These are phyloP conservation scores for Adrianichthys oophorus DNA, from an alignment of 2,797 vertebrate genomes.

Conservation along the genomic window DNA sequence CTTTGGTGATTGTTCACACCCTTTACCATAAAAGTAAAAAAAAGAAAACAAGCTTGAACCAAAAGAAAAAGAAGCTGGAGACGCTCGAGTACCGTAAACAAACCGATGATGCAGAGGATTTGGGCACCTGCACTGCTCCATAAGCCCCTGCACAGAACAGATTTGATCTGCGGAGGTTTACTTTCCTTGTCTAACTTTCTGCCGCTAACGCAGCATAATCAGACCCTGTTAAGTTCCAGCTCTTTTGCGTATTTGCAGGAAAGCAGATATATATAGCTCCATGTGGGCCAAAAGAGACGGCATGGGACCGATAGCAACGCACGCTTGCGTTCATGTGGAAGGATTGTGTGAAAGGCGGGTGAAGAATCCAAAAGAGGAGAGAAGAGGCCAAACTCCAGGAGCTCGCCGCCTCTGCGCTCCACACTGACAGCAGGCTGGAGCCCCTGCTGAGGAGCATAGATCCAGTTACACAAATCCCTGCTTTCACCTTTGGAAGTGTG, in stretches of 20 bases:
- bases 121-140: slow-evolving; percentile 22
- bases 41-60: slow-evolving; percentile 28
- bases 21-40: slow-evolving; percentile 2
- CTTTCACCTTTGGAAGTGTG: slow-evolving; percentile 32
- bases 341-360: slow-evolving; percentile 10
- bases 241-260: slow-evolving; percentile 66
- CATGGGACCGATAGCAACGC: slow-evolving; percentile 20
- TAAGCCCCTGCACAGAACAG: slow-evolving; percentile 43
- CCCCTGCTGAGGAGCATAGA: slow-evolving; percentile 43
- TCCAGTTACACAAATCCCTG: slow-evolving; percentile 55
- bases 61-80: slow-evolving; percentile 3
- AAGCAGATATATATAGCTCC: slow-evolving; percentile 72
- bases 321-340: slow-evolving; percentile 14
- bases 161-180: slow-evolving; percentile 50
- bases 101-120: slow-evolving; percentile 37
- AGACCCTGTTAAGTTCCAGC: slow-evolving; percentile 46
- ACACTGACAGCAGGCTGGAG: slow-evolving; percentile 54
- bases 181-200: slow-evolving; percentile 38
- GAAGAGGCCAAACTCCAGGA: slow-evolving; percentile 51
- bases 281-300: slow-evolving; percentile 31
- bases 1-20: slow-evolving; percentile 23
- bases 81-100: slow-evolving; percentile 15
- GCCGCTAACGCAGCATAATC: slow-evolving; percentile 49
- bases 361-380: slow-evolving; percentile 22
- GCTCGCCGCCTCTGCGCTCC: slow-evolving; percentile 45